phyloP scores from a whole-genome alignment of 1,140 invertebrate genomes.

The Delia radicum region DNA sequence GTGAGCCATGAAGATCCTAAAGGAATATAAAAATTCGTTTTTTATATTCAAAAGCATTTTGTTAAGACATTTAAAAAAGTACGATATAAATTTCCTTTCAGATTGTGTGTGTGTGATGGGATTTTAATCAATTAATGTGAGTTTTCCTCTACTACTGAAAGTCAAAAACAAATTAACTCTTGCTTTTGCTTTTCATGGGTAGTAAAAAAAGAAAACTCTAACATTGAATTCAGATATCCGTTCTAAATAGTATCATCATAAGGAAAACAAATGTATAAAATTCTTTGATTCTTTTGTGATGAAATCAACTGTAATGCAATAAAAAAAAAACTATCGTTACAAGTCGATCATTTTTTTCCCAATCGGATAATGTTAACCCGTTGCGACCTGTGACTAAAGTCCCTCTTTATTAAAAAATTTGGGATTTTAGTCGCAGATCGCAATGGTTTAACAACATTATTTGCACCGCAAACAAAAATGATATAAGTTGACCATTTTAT shows the following conservation, averaged over 20 bases:
- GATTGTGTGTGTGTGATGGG: slow-evolving; percentile 17
- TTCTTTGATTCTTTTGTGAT: no score
- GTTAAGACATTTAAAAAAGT: neutral
- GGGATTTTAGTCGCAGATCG: no score
- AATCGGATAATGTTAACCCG: no score
- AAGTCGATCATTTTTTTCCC: no score
- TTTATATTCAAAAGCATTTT: neutral
- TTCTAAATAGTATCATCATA: slow-evolving; percentile 27
- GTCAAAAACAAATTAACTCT: slow-evolving; percentile 24
- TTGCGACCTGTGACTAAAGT: no score
- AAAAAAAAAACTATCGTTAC: no score
- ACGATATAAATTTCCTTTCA: slow-evolving; percentile 5
- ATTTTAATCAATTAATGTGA: slow-evolving; percentile 27
- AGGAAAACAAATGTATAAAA: no score
- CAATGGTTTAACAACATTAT: no score
- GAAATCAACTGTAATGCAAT: no score
- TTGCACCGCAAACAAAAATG: no score
- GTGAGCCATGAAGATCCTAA: slow-evolving; percentile 71
- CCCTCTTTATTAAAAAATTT: no score
- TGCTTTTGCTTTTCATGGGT: neutral
- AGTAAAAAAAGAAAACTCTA: neutral
- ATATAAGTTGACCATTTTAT: no score
- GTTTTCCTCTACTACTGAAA: neutral
- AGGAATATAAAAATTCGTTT: slow-evolving; percentile 1
- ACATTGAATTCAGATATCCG: slow-evolving; percentile 28